phyloP scores from a whole-genome alignment of 2,113 vertebrate species.

The Carlito syrichta region DNA sequence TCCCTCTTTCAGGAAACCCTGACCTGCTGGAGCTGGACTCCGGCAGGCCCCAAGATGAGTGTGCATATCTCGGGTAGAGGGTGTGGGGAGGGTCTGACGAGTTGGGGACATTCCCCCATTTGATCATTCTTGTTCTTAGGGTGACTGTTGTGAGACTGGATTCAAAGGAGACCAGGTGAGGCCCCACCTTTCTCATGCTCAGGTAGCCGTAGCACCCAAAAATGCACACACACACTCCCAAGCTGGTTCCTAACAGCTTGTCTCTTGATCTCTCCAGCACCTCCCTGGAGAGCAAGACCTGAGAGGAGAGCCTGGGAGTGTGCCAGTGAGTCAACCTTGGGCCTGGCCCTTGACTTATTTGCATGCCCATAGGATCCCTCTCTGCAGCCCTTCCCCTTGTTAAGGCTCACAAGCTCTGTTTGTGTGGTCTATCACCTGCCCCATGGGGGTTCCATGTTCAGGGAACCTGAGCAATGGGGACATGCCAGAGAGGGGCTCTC shows the following conservation, averaged over 20 bases:
- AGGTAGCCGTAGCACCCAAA: not conserved
- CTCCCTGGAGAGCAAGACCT: slow-evolving; percentile 89
- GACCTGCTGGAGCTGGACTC: too few relatives aligned
- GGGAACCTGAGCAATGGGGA: not conserved
- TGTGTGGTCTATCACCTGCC: not conserved
- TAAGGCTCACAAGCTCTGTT: not conserved
- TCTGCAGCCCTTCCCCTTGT: not conserved
- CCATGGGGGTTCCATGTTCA: not conserved
- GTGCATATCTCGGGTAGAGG: not conserved
- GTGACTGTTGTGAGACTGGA: slow-evolving; percentile 90
- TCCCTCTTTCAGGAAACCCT: too few relatives aligned
- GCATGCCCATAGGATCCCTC: fast-evolving
- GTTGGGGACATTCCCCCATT: not conserved
- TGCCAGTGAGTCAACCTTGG: slow-evolving; percentile 78
- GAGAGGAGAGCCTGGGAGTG: slow-evolving; percentile 85
- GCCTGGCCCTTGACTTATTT: not conserved
- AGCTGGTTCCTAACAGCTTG: not conserved
- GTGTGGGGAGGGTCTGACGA: not conserved
- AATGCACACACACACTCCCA: fast-evolving
- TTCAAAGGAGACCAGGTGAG: slow-evolving; percentile 91
- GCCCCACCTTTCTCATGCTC: not conserved
- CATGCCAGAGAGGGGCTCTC: not conserved
- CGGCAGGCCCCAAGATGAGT: slow-evolving; percentile 88
- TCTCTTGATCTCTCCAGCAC: slow-evolving; percentile 66
- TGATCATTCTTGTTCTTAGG: slow-evolving; percentile 82